Base-by-base conservation (phyloP, 2,113 vertebrate species). In the Erinaceus europaeus region DNA sequence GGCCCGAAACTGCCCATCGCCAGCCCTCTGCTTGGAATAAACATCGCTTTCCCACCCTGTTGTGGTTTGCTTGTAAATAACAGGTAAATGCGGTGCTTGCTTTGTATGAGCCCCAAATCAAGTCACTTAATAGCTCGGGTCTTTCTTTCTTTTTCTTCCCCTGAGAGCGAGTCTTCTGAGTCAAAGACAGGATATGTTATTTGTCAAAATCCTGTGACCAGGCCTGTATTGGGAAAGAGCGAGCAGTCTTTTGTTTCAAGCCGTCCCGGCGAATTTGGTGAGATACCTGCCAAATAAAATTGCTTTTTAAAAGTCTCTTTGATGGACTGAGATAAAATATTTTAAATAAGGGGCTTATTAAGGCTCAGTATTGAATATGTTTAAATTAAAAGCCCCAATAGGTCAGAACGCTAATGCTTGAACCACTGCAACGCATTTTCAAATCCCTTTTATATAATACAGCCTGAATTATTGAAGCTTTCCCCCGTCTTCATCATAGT, bases 231-330 rank as follows among this genome's bases (percentile, higher is more conserved):
- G 52, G n/a, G n/a, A 82, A 73, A 69, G 91, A 72, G 27, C 61
- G 91, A 87, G 57, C 85, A 85, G n/a, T 87, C 91, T 95, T 94
- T 94, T 96, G 94, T 95, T 81, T 86, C 86, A 69, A 86, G 48
- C 71, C 29, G 6, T 40, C 53, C 61, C 62, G 48, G 79, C 4
- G 36, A 84, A 81, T 92, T 80, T 61, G 64, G 44, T 90, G 59
- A 83, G 61, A 67, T 17, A 50, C 59, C 84, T 85, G 36, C 57
- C 38, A 38, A 42, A 52, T 61, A 79, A 89, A 76, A 78, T 74
- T 61, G 57, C 52, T 53, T 84, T 79, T 53, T 42, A 12, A 69
- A 64, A 59, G 32, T 53, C 38, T 59, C 38, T 72, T 61, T 87
- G 40, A 77, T 44, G 59, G 55, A 34, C 32, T 40, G 40, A 21